Percentiles rank a stretch among this genome's conserved stretches.
Evolutionary conservation across 2,888 invertebrate species (phyloP).

Genomic region (Netelia inedita): DNA sequence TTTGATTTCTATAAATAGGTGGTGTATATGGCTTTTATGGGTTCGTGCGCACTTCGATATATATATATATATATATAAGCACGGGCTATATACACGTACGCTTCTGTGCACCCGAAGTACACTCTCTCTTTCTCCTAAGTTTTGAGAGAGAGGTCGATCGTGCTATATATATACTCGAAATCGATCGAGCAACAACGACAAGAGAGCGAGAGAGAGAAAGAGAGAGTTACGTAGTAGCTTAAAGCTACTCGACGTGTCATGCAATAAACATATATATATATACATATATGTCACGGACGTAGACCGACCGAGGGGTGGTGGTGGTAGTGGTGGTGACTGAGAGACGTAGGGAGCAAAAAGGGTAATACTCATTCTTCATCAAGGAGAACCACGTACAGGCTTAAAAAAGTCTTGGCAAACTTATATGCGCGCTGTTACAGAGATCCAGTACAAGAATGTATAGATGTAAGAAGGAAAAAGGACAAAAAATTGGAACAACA

Average conservation of each 20-base stretch:
- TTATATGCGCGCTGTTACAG: constrained; percentile 48
- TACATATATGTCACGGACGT: background rate
- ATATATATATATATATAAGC: background rate
- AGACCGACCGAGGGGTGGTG: background rate
- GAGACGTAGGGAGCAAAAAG: background rate
- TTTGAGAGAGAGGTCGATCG: constrained; percentile 26
- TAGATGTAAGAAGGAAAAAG: constrained; percentile 5
- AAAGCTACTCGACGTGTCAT: constrained; percentile 14
- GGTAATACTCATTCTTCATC: constrained; percentile 61
- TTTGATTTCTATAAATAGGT: constrained; percentile 71
- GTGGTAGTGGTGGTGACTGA: no score
- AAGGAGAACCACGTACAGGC: constrained; percentile 35
- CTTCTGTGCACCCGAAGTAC: constrained; percentile 17
- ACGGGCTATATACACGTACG: background rate
- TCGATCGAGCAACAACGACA: constrained; percentile 44
- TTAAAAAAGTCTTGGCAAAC: constrained; percentile 61
- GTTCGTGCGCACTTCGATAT: no score
- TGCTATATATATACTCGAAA: constrained; percentile 24
- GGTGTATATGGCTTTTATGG: constrained; percentile 1
- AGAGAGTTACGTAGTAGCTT: constrained; percentile 16
- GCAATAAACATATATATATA: background rate
- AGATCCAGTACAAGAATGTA: constrained; percentile 41
- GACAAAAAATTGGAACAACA: background rate
- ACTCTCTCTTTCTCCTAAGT: constrained; percentile 16
- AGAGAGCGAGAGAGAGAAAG: background rate